Percentiles rank a stretch among this genome's conserved stretches.
Conservation (phyloP, 1,140 invertebrate genomes). For the Tribolium castaneum region DNA sequence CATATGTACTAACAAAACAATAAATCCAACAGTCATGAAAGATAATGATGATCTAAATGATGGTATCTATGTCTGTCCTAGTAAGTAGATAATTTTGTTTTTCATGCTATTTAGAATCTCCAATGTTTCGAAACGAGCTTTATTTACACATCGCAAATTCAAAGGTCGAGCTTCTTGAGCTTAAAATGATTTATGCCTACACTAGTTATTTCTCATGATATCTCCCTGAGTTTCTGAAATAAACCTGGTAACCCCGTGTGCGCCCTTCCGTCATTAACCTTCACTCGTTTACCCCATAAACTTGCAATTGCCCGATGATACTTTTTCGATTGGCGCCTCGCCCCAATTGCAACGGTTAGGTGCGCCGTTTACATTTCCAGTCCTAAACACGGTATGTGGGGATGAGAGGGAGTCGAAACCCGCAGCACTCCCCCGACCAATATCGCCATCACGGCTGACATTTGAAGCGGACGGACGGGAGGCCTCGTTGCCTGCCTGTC, state of each 20-base stretch:
- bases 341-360: background rate
- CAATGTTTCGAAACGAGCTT: background rate
- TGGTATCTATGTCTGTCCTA: too few species aligned
- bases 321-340: background rate
- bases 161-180: background rate
- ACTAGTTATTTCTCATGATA: too few species aligned
- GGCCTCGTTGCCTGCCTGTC: conserved; percentile 38
- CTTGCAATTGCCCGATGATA: background rate
- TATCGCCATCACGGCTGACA: conserved; percentile 50
- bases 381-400: background rate
- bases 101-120: too few species aligned
- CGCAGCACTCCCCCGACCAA: conserved; percentile 41
- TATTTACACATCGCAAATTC: background rate
- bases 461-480: conserved; percentile 53
- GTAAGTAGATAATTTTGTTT: too few species aligned
- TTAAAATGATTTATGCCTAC: background rate
- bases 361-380: conserved; percentile 12
- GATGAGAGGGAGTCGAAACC: background rate
- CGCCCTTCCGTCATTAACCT: background rate
- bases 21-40: too few species aligned
- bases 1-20: too few species aligned
- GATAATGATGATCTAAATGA: too few species aligned
- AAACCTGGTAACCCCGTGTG: background rate
- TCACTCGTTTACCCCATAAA: background rate
- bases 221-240: too few species aligned